These are phyloP conservation scores for Tautogolabrus adspersus DNA, from an alignment of 2,113 vertebrate species.

Conservation along the genomic window DNA sequence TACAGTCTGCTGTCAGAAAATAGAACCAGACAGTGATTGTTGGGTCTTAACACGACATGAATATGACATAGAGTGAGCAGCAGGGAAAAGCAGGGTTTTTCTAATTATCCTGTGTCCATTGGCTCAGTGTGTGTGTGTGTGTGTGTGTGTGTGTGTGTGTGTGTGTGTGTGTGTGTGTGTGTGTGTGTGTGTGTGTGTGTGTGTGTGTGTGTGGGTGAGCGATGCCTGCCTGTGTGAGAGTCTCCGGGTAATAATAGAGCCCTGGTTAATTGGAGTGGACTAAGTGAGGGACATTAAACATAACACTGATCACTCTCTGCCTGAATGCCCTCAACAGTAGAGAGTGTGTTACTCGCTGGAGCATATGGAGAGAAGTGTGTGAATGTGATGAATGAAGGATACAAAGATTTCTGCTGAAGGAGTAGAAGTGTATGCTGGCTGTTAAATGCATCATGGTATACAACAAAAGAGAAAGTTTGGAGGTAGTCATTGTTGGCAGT, in stretches of 20 bases:
- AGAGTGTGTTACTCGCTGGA: constrained; percentile 40
- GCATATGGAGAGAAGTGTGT: constrained; percentile 31
- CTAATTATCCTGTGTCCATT: constrained; percentile 54
- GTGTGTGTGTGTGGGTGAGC: neutral
- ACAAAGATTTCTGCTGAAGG: constrained; percentile 3
- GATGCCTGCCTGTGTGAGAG: constrained; percentile 6
- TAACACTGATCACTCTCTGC: constrained; percentile 58
- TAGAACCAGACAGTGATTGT: neutral
- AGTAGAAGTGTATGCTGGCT: neutral
- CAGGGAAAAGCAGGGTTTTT: constrained; percentile 30
- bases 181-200: constrained; percentile 2
- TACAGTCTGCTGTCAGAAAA: neutral
- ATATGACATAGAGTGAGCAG: neutral
- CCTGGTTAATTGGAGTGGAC: constrained; percentile 72
- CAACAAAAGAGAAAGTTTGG: neutral
- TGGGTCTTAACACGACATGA: neutral
- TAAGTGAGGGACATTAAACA: constrained; percentile 62
- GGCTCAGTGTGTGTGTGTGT: neutral
- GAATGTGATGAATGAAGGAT: neutral
- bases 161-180: constrained; percentile 1
- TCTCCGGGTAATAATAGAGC: constrained; percentile 55
- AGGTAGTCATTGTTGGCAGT: neutral
- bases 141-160: constrained; percentile 5
- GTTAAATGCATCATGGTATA: neutral
- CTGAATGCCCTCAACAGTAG: constrained; percentile 24